Percentiles rank a stretch among this genome's conserved stretches.
These are phyloP conservation scores for Dusona sp. DNA, from an alignment of 2,888 invertebrate species.

Conservation along the genomic window DNA sequence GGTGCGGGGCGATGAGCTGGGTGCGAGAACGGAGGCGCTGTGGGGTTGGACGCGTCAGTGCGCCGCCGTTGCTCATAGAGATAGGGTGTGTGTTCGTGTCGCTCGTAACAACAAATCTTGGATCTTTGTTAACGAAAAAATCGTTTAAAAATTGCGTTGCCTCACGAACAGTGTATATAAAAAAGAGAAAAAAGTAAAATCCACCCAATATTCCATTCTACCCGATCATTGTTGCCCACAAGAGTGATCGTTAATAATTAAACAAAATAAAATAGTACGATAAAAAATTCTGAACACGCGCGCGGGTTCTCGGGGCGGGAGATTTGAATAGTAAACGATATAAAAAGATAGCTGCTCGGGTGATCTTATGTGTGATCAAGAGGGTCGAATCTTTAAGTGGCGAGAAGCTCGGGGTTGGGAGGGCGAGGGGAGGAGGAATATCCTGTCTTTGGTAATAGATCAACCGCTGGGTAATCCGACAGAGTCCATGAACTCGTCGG, in stretches of 20 bases:
- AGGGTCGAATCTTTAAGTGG: slow-evolving; percentile 66
- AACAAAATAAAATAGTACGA: neutral
- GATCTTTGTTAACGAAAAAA: slow-evolving; percentile 10
- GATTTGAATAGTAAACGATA: slow-evolving; percentile 12
- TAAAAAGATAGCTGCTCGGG: slow-evolving; percentile 33
- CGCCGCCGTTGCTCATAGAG: slow-evolving; percentile 46
- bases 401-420: slow-evolving; percentile 61
- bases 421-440: slow-evolving; percentile 30
- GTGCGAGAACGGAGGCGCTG: slow-evolving; percentile 28
- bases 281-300: slow-evolving; percentile 5
- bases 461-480: slow-evolving; percentile 59
- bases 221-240: neutral
- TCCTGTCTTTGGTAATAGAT: slow-evolving; percentile 45
- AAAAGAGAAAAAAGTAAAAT: neutral
- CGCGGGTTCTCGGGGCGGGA: neutral
- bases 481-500: slow-evolving; percentile 75
- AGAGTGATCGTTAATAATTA: neutral
- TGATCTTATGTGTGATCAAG: slow-evolving; percentile 71
- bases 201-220: neutral
- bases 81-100: slow-evolving; percentile 17
- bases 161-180: neutral
- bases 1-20: neutral
- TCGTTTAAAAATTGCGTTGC: neutral
- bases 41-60: slow-evolving; percentile 65
- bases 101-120: neutral